phyloP scores from a whole-genome alignment of 2,888 invertebrate species.

The Drosophila anceps region DNA sequence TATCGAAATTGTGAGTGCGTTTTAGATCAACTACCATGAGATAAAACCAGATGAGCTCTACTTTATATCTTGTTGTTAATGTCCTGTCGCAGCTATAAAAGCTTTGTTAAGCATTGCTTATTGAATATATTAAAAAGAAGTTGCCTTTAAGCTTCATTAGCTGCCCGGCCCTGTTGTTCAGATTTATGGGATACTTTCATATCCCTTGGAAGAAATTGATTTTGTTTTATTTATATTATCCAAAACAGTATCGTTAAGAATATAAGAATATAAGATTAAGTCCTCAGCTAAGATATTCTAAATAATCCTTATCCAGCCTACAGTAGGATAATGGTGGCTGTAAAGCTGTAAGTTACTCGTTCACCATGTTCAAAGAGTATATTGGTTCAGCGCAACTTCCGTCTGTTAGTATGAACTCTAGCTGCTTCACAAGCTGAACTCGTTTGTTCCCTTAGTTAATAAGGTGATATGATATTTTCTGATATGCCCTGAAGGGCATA shows the following conservation, averaged over 20 bases:
- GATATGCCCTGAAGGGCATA: too few species aligned
- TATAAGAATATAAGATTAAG: not conserved
- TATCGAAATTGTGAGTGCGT: slow-evolving; percentile 44
- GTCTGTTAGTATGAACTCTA: too few species aligned
- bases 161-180: not conserved
- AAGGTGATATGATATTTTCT: too few species aligned
- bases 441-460: too few species aligned
- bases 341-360: too few species aligned
- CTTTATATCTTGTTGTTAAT: slow-evolving; percentile 18
- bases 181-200: not conserved
- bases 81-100: slow-evolving; percentile 4
- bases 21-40: slow-evolving; percentile 35
- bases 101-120: not conserved
- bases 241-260: not conserved
- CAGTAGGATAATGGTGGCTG: too few species aligned
- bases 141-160: not conserved
- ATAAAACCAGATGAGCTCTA: slow-evolving; percentile 33
- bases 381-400: too few species aligned
- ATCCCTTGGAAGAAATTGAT: not conserved
- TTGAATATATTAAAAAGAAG: not conserved
- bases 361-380: too few species aligned
- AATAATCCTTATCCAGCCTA: too few species aligned
- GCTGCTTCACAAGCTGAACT: too few species aligned
- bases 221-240: not conserved
- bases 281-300: not conserved